Percentiles rank a stretch among this genome's conserved stretches.
phyloP scores from a whole-genome alignment of 2,113 vertebrate genomes.

The Gnathochromis pfefferi region DNA sequence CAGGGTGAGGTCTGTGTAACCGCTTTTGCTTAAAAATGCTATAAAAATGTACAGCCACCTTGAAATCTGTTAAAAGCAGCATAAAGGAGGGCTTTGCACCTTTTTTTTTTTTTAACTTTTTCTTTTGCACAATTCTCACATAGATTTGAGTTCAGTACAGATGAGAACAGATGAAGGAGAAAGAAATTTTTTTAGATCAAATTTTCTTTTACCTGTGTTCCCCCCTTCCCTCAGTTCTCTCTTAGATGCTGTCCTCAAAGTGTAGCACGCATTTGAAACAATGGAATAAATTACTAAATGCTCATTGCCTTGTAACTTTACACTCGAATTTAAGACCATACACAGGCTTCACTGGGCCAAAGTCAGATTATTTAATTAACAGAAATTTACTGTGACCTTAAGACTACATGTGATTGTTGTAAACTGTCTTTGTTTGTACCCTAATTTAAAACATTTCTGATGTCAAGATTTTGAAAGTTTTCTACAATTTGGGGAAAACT shows the following conservation, averaged over 20 bases:
- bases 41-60: background rate
- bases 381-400: background rate
- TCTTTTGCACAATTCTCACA: background rate
- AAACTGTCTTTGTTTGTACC: background rate
- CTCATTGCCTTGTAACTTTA: background rate
- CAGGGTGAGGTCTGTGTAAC: background rate
- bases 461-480: background rate
- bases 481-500: background rate
- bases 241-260: background rate
- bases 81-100: background rate
- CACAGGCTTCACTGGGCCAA: background rate
- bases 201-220: background rate
- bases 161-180: background rate
- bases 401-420: background rate
- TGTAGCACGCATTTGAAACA: background rate
- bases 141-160: background rate
- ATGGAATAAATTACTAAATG: background rate
- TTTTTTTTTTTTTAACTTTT: background rate
- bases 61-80: background rate
- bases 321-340: background rate
- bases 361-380: background rate
- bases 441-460: background rate
- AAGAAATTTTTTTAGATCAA: rapidly evolving
- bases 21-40: background rate
- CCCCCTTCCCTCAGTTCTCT: background rate